Percentiles rank a stretch among this genome's conserved stretches.
Evolutionary conservation across 2,113 vertebrate species (phyloP).

Genomic region (Gnathonemus echidnorhynchus): DNA sequence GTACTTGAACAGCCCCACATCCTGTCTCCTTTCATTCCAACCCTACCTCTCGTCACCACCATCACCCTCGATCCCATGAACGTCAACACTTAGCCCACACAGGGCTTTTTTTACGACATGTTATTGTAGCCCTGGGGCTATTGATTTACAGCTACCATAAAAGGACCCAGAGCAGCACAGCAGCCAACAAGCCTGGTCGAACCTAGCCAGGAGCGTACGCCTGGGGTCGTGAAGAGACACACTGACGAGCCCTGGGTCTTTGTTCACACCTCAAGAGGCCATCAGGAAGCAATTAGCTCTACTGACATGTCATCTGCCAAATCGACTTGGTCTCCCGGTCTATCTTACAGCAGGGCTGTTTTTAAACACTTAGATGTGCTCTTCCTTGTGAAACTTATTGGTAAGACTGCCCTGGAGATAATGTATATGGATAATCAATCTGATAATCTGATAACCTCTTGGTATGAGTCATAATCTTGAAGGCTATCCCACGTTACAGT

Average conservation of each 20-base stretch:
- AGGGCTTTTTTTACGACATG: conserved; percentile 32
- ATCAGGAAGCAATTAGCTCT: neutral
- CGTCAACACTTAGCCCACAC: conserved; percentile 29
- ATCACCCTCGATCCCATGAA: conserved; percentile 16
- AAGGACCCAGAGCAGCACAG: conserved; percentile 25
- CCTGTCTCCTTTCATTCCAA: neutral
- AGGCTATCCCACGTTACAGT: neutral
- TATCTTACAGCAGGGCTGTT: neutral
- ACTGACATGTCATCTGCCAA: neutral
- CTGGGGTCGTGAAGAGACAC: neutral
- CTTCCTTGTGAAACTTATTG: neutral
- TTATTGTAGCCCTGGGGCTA: conserved; percentile 37
- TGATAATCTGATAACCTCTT: neutral
- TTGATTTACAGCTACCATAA: conserved; percentile 41
- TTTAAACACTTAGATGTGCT: neutral
- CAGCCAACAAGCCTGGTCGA: neutral
- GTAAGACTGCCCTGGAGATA: neutral
- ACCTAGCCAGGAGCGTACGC: neutral
- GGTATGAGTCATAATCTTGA: neutral
- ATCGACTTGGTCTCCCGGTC: neutral
- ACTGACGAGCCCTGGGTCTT: neutral
- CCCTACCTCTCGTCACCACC: neutral
- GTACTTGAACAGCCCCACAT: neutral
- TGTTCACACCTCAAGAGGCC: conserved; percentile 2
- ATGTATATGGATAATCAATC: neutral